phyloP scores from a whole-genome alignment of 2,113 vertebrate genomes.

The Zosterops hypoxanthus region DNA sequence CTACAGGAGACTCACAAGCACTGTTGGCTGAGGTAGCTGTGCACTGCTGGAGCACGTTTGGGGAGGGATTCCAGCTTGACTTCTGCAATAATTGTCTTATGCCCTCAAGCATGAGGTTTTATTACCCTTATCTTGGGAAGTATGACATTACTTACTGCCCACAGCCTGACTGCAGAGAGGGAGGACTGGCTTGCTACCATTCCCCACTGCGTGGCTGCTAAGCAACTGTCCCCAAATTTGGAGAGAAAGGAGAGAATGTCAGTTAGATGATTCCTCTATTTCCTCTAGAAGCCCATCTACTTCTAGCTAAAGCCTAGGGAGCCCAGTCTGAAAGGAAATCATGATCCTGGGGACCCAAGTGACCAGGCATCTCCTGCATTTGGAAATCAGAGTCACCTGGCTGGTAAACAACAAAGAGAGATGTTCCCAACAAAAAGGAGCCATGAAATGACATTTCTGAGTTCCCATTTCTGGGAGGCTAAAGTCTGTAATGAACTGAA shows the following conservation, averaged over 20 bases:
- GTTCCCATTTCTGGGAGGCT: not conserved
- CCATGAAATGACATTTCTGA: not conserved
- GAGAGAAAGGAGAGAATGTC: not conserved
- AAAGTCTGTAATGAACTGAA: not conserved
- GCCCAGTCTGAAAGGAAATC: not conserved
- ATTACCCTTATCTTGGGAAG: constrained; percentile 25
- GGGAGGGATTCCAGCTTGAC: constrained; percentile 12
- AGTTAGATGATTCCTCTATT: not conserved
- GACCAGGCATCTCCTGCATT: not conserved
- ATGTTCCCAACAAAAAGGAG: not conserved
- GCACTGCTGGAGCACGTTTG: not conserved
- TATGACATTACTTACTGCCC: not conserved
- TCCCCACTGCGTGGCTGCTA: not conserved
- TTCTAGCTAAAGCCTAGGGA: not conserved
- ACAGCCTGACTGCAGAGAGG: not conserved
- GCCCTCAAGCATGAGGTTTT: constrained; percentile 2
- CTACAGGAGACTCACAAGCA: not conserved
- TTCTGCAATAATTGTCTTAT: constrained; percentile 1
- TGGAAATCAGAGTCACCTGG: not conserved
- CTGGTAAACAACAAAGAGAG: not conserved
- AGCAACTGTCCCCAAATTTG: not conserved
- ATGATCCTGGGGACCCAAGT: not conserved
- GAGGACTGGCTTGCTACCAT: not conserved
- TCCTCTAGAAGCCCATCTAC: not conserved
- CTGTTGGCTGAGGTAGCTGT: not conserved